phyloP scores from a whole-genome alignment of 2,888 invertebrate genomes.

The Plebejus argus region DNA sequence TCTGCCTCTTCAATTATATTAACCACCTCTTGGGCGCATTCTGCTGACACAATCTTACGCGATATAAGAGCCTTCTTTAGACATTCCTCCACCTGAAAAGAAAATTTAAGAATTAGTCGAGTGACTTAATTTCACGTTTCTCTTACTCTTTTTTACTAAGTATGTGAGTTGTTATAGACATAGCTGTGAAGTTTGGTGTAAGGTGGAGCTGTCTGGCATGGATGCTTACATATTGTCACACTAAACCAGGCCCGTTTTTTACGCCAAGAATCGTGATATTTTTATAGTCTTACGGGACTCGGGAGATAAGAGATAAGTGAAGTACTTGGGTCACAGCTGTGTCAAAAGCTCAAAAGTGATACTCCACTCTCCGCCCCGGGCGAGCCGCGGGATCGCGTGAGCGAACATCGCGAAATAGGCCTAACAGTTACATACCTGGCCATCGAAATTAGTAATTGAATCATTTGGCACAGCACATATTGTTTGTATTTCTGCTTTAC shows the following conservation, averaged over 20 bases:
- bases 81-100: conserved; percentile 91
- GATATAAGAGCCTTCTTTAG: conserved; percentile 90
- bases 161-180: too few species aligned
- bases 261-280: neutral
- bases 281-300: neutral
- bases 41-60: conserved; percentile 86
- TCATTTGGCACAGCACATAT: conserved; percentile 80
- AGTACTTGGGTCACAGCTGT: neutral
- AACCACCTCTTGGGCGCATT: conserved; percentile 92
- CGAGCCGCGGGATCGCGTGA: too few species aligned
- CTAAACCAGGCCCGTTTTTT: neutral
- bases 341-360: too few species aligned
- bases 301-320: neutral
- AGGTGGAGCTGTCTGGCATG: too few species aligned
- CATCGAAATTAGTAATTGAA: conserved; percentile 69
- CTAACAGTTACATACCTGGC: conserved; percentile 59
- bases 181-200: too few species aligned
- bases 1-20: conserved; percentile 93
- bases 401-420: neutral
- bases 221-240: neutral
- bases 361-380: too few species aligned
- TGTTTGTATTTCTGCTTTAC: conserved; percentile 86
- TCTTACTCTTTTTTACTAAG: too few species aligned
- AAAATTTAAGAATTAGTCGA: conserved; percentile 36
- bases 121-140: neutral